Evolutionary conservation across 2,888 invertebrate genomes (phyloP), one percentile per base, ranked within the genome.

Genomic region (Agrochola macilenta): DNA sequence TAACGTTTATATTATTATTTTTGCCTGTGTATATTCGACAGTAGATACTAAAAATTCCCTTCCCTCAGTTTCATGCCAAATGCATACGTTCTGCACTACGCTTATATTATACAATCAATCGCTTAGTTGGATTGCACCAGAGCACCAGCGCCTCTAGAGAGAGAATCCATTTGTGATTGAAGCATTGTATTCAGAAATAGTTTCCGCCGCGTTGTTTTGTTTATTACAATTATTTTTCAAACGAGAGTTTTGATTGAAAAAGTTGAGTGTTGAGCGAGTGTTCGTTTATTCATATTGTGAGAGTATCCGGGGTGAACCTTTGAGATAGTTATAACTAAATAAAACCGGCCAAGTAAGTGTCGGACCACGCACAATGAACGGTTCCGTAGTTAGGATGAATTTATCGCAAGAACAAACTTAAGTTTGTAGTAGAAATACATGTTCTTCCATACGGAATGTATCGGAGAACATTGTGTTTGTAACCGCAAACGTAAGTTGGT

Each of bases 51-150:
- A 39, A 39, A 39, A 39, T 1, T 0, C 9, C 30, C 2, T 30
- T 30, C 14, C 39, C 11, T 1, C 0, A 73, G 2, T 23, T 73
- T 23, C 26, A 54, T 30, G 54, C 0, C 11, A 49, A 71, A 26
- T 20, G 12, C 5, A n/a, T n/a, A 23, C 17, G 35, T 11, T 46
- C 23, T 76, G 35, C 26, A 61, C 8, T 57, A 49, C 23, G 43
- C 46, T 54, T 69, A 65, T 69, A 69, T 54, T 69, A 65, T 69
- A 69, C 65, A 76, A 76, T 68, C 77, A 73, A 69, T 73, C 70
- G 23, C n/a, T 70, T 68, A n/a, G 72, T 35, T 52, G 69, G 17
- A 74, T 73, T 12, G 73, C 35, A 57, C 30, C 20, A 17, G 58
- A 11, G 61, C 60, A 70, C n/a, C 46, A 12, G 23, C 43, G 54